These are phyloP conservation scores for Protomyctophum bolini DNA, from an alignment of 2,113 vertebrate genomes.

Conservation along the genomic window DNA sequence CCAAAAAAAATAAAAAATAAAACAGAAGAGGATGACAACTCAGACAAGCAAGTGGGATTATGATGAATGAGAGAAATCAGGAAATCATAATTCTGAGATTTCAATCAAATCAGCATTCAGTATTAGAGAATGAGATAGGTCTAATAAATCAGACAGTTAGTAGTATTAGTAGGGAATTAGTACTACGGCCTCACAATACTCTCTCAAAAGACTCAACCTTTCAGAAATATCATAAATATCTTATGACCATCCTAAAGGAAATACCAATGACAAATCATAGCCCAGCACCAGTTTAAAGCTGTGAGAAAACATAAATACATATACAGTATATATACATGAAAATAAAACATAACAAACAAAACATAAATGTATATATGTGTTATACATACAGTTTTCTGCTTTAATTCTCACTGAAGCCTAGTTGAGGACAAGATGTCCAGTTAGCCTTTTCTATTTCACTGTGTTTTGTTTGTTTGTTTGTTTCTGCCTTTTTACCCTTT, in stretches of 20 bases:
- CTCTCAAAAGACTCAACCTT: not conserved
- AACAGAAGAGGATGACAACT: slow-evolving; percentile 81
- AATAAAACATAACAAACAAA: too few relatives aligned
- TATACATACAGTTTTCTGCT: not conserved
- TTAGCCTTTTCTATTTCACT: too few relatives aligned
- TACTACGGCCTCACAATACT: slow-evolving; percentile 30
- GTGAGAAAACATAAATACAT: too few relatives aligned
- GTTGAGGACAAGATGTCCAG: too few relatives aligned
- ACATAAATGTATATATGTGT: too few relatives aligned
- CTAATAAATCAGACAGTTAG: slow-evolving; percentile 56
- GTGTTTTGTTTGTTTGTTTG: too few relatives aligned
- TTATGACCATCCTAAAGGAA: not conserved
- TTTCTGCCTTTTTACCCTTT: too few relatives aligned
- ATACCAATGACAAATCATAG: too few relatives aligned
- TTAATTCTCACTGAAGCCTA: not conserved
- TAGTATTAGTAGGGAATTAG: slow-evolving; percentile 67
- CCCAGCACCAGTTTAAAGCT: too few relatives aligned
- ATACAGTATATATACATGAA: too few relatives aligned
- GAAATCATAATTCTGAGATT: slow-evolving; percentile 61
- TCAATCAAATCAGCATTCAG: slow-evolving; percentile 45
- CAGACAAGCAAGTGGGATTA: slow-evolving; percentile 76
- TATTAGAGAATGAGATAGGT: slow-evolving; percentile 33
- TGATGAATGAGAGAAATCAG: slow-evolving; percentile 80
- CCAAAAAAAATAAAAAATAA: slow-evolving; percentile 76
- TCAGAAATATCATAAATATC: not conserved